Conservation (phyloP, 2,113 vertebrate genomes). For the Tragulus kanchil region DNA sequence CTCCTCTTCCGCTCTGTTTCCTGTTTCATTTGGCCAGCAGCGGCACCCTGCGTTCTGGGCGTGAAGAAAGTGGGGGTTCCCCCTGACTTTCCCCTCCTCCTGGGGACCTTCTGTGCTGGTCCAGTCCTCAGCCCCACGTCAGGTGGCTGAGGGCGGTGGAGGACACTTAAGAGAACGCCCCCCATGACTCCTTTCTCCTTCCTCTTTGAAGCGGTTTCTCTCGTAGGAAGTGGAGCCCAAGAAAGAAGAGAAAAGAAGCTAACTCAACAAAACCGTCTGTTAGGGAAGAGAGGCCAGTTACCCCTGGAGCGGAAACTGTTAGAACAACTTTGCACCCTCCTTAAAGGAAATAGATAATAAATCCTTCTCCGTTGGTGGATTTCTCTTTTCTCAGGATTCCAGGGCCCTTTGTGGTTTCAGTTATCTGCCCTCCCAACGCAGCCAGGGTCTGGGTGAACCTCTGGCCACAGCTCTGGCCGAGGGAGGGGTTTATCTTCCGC, state of each 20-base stretch:
- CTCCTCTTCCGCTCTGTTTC: no score
- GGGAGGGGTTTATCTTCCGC: constrained; percentile 78
- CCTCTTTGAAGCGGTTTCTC: constrained; percentile 39
- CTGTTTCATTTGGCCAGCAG: constrained; percentile 62
- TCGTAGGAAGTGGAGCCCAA: constrained; percentile 45
- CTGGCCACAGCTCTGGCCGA: constrained; percentile 66
- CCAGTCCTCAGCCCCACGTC: background rate
- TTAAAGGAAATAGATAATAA: constrained; percentile 83
- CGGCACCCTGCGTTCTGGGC: background rate
- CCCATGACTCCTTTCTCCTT: background rate
- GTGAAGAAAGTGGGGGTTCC: constrained; percentile 69
- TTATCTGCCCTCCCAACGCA: constrained; percentile 68
- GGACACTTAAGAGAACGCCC: constrained; percentile 4
- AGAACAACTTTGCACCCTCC: constrained; percentile 70
- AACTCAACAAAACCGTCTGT: constrained; percentile 67
- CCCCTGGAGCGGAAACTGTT: constrained; percentile 82
- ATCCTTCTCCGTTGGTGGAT: constrained; percentile 76
- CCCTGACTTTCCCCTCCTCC: constrained; percentile 62
- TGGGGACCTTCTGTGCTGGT: constrained; percentile 3
- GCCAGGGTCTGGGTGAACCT: constrained; percentile 50
- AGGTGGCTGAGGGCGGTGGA: constrained; percentile 12
- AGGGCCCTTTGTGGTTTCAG: constrained; percentile 76
- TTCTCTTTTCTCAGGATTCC: constrained; percentile 78
- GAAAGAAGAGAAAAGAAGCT: constrained; percentile 54
- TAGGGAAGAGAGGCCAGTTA: constrained; percentile 70